A percentile compares a stretch with the other conserved stretches of the same genome.
Conservation (phyloP, 2,113 vertebrate species). For the Pardalotus punctatus region DNA sequence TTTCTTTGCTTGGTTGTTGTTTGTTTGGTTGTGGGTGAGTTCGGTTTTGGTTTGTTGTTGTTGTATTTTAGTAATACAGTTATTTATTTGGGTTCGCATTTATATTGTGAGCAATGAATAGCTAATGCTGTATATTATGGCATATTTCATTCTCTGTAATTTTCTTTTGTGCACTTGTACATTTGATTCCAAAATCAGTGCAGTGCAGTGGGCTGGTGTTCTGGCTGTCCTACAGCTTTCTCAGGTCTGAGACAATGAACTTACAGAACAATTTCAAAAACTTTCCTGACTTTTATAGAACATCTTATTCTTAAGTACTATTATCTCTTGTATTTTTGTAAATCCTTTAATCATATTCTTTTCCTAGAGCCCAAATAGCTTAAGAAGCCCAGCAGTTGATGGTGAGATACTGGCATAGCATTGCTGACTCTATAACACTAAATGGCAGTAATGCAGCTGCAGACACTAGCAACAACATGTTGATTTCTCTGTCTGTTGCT, state of each 20-base stretch:
- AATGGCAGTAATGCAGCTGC: not conserved
- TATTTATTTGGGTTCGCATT: not conserved
- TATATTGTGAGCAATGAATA: not conserved
- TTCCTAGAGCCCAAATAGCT: not conserved
- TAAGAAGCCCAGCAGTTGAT: not conserved
- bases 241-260: not conserved
- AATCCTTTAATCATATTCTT: not conserved
- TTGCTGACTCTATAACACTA: not conserved
- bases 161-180: not conserved
- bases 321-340: not conserved
- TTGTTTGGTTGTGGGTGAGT: not conserved
- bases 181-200: not conserved
- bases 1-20: not conserved
- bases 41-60: not conserved
- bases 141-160: not conserved
- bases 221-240: not conserved
- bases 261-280: not conserved
- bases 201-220: not conserved
- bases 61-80: not conserved
- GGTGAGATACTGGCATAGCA: not conserved
- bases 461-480: not conserved
- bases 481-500: not conserved
- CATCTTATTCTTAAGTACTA: not conserved
- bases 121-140: not conserved
- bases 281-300: not conserved